These are phyloP conservation scores for Drosophila silvestris DNA, from an alignment of 2,888 invertebrate species.

Conservation along the genomic window DNA sequence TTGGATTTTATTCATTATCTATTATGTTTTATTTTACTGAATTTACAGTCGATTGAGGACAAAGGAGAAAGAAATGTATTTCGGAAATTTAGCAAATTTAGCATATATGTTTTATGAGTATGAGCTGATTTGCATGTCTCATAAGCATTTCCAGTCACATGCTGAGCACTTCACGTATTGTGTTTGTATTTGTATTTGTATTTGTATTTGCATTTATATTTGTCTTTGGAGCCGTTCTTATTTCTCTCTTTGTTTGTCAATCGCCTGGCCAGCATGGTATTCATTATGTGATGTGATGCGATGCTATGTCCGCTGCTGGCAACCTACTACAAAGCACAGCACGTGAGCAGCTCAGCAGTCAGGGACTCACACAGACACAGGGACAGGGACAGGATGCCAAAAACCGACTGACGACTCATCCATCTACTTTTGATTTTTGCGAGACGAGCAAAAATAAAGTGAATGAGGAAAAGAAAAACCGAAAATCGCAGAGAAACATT, in stretches of 20 bases:
- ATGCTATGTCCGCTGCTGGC: background rate
- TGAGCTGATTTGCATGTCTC: slow-evolving; percentile 38
- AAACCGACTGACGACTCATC: slow-evolving; percentile 25
- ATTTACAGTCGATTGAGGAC: background rate
- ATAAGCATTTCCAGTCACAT: slow-evolving; percentile 47
- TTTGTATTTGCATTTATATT: slow-evolving; percentile 29
- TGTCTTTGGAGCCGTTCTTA: slow-evolving; percentile 27
- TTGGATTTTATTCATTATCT: background rate
- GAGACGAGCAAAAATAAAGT: slow-evolving; percentile 10
- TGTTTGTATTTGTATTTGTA: slow-evolving; percentile 26
- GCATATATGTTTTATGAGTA: background rate
- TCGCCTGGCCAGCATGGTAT: slow-evolving; percentile 37
- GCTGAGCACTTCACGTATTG: slow-evolving; percentile 14
- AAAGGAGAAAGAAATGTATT: background rate
- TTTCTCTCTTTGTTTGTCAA: slow-evolving; percentile 35
- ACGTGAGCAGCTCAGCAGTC: slow-evolving; percentile 41
- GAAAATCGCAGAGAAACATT: slow-evolving; percentile 62
- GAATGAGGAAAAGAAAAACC: background rate
- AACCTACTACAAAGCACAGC: slow-evolving; percentile 26
- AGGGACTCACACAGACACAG: slow-evolving; percentile 20
- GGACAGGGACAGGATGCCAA: slow-evolving; percentile 15
- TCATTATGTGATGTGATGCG: slow-evolving; percentile 29
- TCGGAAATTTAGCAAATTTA: background rate
- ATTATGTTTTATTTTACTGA: background rate
- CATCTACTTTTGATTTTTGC: slow-evolving; percentile 50